Conservation (phyloP, 2,113 vertebrate genomes). For the Alligator mississippiensis region DNA sequence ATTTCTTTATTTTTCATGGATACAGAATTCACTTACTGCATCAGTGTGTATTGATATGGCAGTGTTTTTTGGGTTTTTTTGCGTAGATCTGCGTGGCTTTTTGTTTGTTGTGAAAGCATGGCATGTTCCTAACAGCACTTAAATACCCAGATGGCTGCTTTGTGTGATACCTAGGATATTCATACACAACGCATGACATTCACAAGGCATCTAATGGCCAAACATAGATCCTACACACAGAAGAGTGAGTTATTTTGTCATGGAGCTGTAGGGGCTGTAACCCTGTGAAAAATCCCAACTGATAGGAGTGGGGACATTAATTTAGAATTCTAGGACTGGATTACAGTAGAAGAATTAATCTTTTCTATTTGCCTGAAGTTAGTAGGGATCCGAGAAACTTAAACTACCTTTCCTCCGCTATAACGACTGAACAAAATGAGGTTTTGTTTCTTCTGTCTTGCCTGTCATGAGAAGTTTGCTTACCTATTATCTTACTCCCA, state of each 20-base stretch:
- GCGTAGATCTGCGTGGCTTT: not conserved
- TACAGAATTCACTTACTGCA: not conserved
- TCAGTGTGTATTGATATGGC: not conserved
- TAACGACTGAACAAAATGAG: not conserved
- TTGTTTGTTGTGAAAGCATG: not conserved
- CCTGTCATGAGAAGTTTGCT: not conserved
- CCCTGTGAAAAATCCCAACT: not conserved
- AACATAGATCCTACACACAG: not conserved
- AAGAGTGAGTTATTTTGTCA: not conserved
- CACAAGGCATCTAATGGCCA: rapidly evolving
- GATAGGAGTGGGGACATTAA: not conserved
- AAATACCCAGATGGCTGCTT: rapidly evolving
- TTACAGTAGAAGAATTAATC: not conserved
- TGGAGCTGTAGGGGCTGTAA: not conserved
- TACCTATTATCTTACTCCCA: not conserved
- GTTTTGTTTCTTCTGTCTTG: not conserved
- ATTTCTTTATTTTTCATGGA: not conserved
- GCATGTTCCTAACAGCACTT: not conserved
- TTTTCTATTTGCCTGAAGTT: not conserved
- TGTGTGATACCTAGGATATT: not conserved
- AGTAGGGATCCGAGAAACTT: not conserved
- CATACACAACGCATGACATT: rapidly evolving
- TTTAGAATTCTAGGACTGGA: not conserved
- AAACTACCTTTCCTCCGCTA: not conserved
- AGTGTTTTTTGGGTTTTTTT: not conserved